Base-by-base conservation (phyloP, 1,140 invertebrate species). In the Lineus longissimus region DNA sequence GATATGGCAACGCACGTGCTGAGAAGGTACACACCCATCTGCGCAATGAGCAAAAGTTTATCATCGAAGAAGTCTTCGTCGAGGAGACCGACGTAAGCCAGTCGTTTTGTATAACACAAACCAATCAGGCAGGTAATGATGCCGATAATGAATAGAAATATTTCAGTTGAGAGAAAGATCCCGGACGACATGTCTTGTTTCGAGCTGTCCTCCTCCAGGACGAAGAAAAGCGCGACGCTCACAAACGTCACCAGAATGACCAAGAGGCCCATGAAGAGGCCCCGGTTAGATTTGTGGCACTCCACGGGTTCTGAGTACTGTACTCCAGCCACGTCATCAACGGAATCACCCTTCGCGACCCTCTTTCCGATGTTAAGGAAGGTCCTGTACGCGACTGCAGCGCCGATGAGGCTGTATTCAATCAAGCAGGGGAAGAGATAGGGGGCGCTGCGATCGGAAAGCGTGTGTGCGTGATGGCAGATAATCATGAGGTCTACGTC, bases 371-470 rank as follows among this genome's bases (percentile, higher is more conserved):
- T 73, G 61, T 78, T 73, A 56, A 73, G 73, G 62, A 76, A 79
- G 63, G 79, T 71, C 27, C 73, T 71, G 67, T 74, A 80, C 31
- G 77, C 67, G 62, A 97, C 94, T 25, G 94, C 95, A 0, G 94
- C 94, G 72, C 94, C 97, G 56, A 98, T 96, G 19, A 97, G 84
- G 56, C 92, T 95, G 80, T 97, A 97, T 82, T 97, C 94, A 66
- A 97, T 97, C 19, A 93, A 95, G 80, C 95, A 97, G 1, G 95
- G 95, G 73, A 97, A 97, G 0, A 98, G 84, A 75, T 94, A 94
- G 1, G 90, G 90, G 25, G 89, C 88, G 0, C 92, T 91, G 67
- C 93, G 90, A 76, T 94, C 89, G 0, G 95, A 93, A 45, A 98
- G 78, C 0, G 92, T 91, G n/a, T 51, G 47, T 9, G 47, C n/a